Percentiles rank a stretch among this genome's conserved stretches.
These are phyloP conservation scores for Heliconius nattereri DNA, from an alignment of 1,140 invertebrate species.

Conservation along the genomic window DNA sequence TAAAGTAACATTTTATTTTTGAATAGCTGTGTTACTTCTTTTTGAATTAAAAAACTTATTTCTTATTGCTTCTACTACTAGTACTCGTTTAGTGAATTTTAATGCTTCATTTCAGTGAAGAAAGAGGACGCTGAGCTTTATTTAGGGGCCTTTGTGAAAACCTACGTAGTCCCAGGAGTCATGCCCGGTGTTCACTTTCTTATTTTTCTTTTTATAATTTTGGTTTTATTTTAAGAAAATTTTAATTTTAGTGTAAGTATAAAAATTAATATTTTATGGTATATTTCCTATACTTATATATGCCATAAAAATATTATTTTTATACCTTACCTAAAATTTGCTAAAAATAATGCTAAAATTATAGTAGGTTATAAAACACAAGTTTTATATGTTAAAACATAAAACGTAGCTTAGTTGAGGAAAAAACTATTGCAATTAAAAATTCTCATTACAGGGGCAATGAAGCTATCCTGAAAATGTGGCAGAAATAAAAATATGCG, in stretches of 20 bases:
- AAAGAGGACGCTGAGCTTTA: no score
- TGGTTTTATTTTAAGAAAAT: no score
- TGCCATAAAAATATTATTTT: no score
- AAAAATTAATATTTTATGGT: no score
- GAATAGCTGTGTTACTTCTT: background rate
- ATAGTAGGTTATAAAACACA: background rate
- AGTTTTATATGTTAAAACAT: constrained; percentile 3
- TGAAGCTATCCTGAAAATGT: constrained; percentile 54
- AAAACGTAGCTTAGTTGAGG: constrained; percentile 12
- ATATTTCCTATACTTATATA: no score
- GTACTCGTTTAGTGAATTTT: no score
- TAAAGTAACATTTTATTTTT: background rate
- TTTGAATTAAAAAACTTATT: background rate
- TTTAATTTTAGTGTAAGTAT: no score
- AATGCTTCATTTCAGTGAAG: no score
- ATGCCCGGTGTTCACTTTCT: no score
- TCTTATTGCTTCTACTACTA: background rate
- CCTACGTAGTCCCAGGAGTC: no score
- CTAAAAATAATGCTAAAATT: background rate
- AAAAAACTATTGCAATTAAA: constrained; percentile 45
- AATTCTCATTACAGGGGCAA: constrained; percentile 49
- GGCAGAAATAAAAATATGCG: constrained; percentile 46
- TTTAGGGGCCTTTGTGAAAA: no score
- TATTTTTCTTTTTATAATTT: no score
- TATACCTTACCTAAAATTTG: background rate